Conservation (phyloP, 92 coral and sea anemone genomes). For the Pocillopora grandis region DNA sequence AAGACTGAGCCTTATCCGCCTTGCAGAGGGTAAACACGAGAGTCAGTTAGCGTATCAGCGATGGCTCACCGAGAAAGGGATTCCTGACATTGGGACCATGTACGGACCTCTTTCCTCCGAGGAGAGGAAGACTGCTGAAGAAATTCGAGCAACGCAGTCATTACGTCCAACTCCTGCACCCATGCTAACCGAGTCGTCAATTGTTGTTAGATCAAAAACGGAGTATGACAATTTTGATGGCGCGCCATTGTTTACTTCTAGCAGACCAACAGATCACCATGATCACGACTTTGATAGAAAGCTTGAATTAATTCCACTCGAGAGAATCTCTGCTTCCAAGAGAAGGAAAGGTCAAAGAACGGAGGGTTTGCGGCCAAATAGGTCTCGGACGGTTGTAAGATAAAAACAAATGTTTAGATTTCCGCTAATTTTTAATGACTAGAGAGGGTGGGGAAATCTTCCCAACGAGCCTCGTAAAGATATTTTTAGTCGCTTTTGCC, state of each 20-base stretch:
- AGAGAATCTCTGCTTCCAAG: constrained; percentile 82
- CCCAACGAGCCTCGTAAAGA: background rate
- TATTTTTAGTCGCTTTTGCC: background rate
- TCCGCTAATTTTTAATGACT: background rate
- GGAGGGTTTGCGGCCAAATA: constrained; percentile 57
- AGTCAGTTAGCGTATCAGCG: constrained; percentile 81
- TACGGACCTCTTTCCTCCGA: constrained; percentile 87
- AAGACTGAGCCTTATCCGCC: constrained; percentile 54
- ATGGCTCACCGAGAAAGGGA: constrained; percentile 75
- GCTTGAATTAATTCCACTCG: constrained; percentile 91
- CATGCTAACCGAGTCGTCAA: constrained; percentile 60
- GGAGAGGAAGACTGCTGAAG: constrained; percentile 63
- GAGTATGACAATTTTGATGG: constrained; percentile 52
- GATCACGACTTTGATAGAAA: constrained; percentile 84
- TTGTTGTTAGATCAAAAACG: constrained; percentile 73
- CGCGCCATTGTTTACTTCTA: constrained; percentile 40
- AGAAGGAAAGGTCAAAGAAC: constrained; percentile 71
- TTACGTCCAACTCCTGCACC: constrained; percentile 62
- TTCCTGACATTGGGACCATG: constrained; percentile 82
- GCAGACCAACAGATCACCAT: constrained; percentile 27
- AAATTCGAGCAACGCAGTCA: constrained; percentile 54
- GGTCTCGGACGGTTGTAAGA: constrained; percentile 25
- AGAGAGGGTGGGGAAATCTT: background rate
- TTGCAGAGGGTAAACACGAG: constrained; percentile 71
- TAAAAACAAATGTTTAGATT: background rate